Percentiles rank a stretch among this genome's conserved stretches.
These are phyloP conservation scores for Heliocidaris tuberculata DNA, from an alignment of 35 echinoderm and acorn worm genomes.

Conservation along the genomic window DNA sequence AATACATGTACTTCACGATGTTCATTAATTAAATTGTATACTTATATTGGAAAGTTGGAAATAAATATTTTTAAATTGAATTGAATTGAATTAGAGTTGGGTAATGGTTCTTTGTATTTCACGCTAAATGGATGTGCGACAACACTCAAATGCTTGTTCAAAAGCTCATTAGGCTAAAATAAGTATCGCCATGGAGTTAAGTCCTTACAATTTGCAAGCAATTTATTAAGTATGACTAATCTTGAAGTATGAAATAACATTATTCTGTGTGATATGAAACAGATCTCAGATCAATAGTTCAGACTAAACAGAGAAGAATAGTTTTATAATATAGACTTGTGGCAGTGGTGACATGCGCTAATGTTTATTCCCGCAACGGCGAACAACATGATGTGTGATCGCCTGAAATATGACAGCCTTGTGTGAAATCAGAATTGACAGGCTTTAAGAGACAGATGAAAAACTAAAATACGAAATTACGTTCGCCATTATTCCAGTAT, in stretches of 20 bases:
- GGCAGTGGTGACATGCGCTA: not conserved
- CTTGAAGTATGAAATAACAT: not conserved
- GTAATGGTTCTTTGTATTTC: no score
- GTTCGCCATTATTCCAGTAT: not conserved
- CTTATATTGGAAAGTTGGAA: no score
- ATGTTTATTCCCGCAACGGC: not conserved
- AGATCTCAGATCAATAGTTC: no score
- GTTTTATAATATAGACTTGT: not conserved
- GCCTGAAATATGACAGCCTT: not conserved
- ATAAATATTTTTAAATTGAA: no score
- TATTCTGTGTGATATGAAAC: not conserved
- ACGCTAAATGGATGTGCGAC: no score
- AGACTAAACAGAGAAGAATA: no score
- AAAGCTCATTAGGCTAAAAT: not conserved
- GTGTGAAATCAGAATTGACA: slow-evolving; percentile 3
- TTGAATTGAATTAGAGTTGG: no score
- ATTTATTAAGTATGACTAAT: not conserved
- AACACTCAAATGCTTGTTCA: not conserved
- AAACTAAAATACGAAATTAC: not conserved
- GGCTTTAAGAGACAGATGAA: not conserved
- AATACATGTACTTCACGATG: no score
- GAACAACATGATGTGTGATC: not conserved
- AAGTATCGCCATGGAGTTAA: not conserved
- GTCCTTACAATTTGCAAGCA: not conserved
- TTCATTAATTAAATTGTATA: no score